Evolutionary conservation across 2,888 invertebrate species (phyloP), one percentile per base, ranked within the genome.

Genomic region (Philereme vetulata): DNA sequence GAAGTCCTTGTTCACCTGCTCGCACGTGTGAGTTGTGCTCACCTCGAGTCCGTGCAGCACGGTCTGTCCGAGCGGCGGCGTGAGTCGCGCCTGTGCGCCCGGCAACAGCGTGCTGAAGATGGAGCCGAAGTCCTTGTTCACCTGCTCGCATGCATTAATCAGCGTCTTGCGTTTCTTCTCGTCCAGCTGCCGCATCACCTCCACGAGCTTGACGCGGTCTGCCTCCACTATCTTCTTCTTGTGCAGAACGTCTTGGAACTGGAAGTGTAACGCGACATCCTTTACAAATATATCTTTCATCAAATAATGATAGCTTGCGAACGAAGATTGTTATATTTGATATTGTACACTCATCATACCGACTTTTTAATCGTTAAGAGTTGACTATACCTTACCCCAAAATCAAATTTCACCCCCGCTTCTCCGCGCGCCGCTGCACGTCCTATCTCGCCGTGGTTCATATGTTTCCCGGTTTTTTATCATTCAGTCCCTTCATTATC

Each of bases 41-140:
- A 96, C 96, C 93, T 98, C 98, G 0, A 99, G 92, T 0, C 99
- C 99, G 56, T 97, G 96, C 3, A 98, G 91, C 60, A 97, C 95
- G 7, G 94, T 90, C 72, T 93, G 93, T 3, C 96, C 96, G n/a
- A 94, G 93, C 0, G 95, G 95, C 11, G 98, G 96, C 61, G 94
- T 93, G n/a, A 99, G 93, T 77, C 95, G 94, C 0, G 99, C 98
- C 73, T 96, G 93, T 0, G 99, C 96, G 0, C 98, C 98, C 3
- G 98, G 98, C 72, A 99, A 92, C 65, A 99, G 92, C 2, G 97
- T 95, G 64, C 95, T 95, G 90, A 99, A 99, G 82, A 99, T 99
- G 36, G 97, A 96, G 7, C 97, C 97, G 85, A 99, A 99, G 92
- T 99, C 98, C 78, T 94, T 93, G 81, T 98, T 98, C 0, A 99